Base-by-base conservation (phyloP, 2,113 vertebrate species). In the Ciconia stormi region DNA sequence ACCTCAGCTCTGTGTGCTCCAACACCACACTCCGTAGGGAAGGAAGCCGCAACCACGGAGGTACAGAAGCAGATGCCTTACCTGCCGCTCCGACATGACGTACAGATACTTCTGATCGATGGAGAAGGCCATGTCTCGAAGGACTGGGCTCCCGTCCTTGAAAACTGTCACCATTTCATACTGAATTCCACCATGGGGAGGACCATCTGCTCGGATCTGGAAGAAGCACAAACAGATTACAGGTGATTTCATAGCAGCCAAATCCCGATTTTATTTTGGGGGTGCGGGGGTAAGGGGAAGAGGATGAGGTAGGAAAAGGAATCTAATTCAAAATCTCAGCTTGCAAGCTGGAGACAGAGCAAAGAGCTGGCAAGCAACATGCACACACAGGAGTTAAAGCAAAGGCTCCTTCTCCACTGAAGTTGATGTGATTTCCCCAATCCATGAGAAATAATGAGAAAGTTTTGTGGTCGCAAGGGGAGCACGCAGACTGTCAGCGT, bases 111-210 rank as follows among this genome's bases (percentile, higher is more conserved):
- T 99, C 87, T 98, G 98, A 92, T 99, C 99, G 0, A 97, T 96
- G 40, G 99, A 99, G 97, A 99, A 99, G 87, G 99, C 99, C 99
- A 99, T 99, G 93, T 99, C 99, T 74, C 99, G 97, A 78, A 99
- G 99, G 87, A 99, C 96, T 2, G 98, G 98, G 97, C 99, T 99
- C 55, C 99, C 99, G 6, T 99, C 99, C 97, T 99, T 99, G 97
- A 99, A 98, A 81, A 99, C 98, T 2, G 98, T 90, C 90, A 99
- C 92, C 15, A 98, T 99, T 97, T 99, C 99, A 3, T 99, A 99
- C 96, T 99, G 99, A 82, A 99, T 98, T 2, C 99, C 99, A 1
- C 99, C 99, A 49, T 99, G 97, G 30, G 99, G 99, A 61, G 99
- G 99, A 4, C 99, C 99, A 21, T 99, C 99, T 3, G 99, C 99